Conservation (phyloP, 2,113 vertebrate species). For the Manacus vitellinus region DNA sequence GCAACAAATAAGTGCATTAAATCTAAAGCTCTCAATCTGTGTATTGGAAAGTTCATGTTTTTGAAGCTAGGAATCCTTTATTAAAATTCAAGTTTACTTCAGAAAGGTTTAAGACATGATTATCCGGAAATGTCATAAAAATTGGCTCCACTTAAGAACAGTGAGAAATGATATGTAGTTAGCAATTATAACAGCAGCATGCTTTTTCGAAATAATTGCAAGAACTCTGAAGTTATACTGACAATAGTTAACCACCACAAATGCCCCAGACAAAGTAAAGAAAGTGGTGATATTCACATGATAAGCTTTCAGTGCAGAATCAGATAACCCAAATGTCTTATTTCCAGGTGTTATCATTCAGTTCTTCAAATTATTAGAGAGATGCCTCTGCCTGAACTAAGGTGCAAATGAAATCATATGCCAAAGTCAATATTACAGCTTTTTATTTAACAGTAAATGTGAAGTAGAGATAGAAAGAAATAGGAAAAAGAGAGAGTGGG, state of each 20-base stretch:
- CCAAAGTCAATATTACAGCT: background rate
- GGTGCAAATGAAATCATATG: background rate
- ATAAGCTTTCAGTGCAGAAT: background rate
- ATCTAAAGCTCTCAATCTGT: background rate
- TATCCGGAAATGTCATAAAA: conserved; percentile 15
- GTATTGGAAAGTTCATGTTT: background rate
- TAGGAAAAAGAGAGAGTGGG: background rate
- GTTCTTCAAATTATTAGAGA: background rate
- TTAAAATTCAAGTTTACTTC: conserved; percentile 26
- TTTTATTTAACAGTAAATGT: background rate
- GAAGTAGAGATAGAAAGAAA: background rate
- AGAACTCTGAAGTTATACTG: background rate
- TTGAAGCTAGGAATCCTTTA: background rate
- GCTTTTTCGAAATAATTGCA: background rate
- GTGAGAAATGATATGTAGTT: background rate
- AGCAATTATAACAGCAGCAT: background rate
- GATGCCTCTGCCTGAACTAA: background rate
- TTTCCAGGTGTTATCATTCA: background rate
- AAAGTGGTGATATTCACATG: background rate
- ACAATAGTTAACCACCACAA: background rate
- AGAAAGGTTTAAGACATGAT: background rate
- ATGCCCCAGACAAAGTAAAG: background rate
- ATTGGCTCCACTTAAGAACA: background rate
- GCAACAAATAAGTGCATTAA: background rate
- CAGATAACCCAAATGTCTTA: background rate